Evolutionary conservation across 2,113 vertebrate genomes (phyloP).

Genomic region (Dromiciops gliroides): DNA sequence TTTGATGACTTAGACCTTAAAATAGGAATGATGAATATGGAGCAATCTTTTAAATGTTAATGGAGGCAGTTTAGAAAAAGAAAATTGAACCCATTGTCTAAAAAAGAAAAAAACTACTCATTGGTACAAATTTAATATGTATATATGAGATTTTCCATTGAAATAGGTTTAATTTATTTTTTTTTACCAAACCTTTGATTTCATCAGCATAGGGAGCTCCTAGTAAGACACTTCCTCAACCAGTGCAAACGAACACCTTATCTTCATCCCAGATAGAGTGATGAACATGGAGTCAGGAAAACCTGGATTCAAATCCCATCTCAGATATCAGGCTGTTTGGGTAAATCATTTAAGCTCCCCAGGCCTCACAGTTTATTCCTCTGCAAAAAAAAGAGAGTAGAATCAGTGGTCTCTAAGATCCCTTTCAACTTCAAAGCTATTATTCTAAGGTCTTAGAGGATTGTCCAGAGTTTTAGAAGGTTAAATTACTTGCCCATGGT

Average conservation of each 20-base stretch:
- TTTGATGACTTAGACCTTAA: constrained; percentile 50
- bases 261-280: background rate
- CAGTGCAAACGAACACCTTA: background rate
- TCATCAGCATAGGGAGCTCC: background rate
- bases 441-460: background rate
- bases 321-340: background rate
- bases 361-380: background rate
- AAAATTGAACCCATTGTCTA: constrained; percentile 75
- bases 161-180: constrained; percentile 58
- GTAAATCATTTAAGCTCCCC: background rate
- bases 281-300: background rate
- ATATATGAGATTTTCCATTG: constrained; percentile 68
- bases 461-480: background rate
- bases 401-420: background rate
- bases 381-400: background rate
- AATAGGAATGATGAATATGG: constrained; percentile 78
- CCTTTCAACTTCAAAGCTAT: background rate
- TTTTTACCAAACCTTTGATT: background rate
- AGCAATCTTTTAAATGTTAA: constrained; percentile 75
- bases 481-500: background rate
- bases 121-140: constrained; percentile 53
- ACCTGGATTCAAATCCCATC: background rate
- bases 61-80: constrained; percentile 60
- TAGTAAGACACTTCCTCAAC: background rate
- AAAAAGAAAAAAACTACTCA: constrained; percentile 67